These are phyloP conservation scores for Tragulus kanchil DNA, from an alignment of 2,113 vertebrate species.

Conservation along the genomic window DNA sequence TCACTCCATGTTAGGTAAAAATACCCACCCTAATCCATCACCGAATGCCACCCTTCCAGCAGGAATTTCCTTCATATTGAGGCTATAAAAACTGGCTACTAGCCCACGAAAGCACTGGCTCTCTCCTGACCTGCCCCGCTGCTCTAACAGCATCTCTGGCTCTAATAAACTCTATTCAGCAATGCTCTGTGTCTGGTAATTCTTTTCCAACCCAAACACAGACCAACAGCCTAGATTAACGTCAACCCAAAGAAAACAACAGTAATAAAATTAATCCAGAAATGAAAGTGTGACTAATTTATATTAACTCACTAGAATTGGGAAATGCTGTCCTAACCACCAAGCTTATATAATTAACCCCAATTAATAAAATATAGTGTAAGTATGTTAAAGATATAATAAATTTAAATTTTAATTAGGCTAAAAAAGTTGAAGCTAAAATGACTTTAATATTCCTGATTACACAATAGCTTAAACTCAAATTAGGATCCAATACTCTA, in stretches of 20 bases:
- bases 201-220: background rate
- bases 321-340: background rate
- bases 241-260: background rate
- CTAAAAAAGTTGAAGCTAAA: background rate
- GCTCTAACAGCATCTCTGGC: background rate
- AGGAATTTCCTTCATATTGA: background rate
- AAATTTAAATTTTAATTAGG: background rate
- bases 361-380: background rate
- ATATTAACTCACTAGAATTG: background rate
- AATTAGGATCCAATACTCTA: slow-evolving; percentile 38
- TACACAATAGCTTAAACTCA: background rate
- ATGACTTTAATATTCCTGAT: background rate
- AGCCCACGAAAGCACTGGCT: background rate
- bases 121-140: background rate
- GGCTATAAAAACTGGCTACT: background rate
- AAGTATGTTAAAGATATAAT: background rate
- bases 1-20: background rate
- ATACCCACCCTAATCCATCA: background rate
- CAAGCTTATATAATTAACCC: background rate
- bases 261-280: slow-evolving; percentile 4
- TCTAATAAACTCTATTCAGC: background rate
- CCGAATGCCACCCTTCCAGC: background rate
- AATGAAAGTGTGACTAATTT: background rate
- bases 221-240: background rate
- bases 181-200: background rate